A percentile compares a stretch with the other conserved stretches of the same genome.
Evolutionary conservation across 1,140 invertebrate species (phyloP).

Genomic region (Brachionus plicatilis): DNA sequence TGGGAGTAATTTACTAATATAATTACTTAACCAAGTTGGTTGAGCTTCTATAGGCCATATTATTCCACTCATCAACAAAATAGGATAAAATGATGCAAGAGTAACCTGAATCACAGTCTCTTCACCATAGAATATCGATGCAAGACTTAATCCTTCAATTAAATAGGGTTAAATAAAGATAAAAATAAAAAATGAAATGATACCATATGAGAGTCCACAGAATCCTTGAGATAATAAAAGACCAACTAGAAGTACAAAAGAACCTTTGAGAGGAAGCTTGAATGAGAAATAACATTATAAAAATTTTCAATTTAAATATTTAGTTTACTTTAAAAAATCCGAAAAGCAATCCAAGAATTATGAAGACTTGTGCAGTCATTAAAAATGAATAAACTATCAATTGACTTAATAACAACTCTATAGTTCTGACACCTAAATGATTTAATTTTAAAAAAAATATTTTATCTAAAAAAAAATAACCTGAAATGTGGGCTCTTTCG

Average conservation of each 20-base stretch:
- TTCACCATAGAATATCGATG: slow-evolving; percentile 22
- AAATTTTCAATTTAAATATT: not conserved
- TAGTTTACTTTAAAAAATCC: slow-evolving; percentile 3
- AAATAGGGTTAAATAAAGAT: not conserved
- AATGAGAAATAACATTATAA: not conserved
- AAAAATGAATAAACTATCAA: slow-evolving; percentile 19
- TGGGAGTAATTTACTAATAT: not conserved
- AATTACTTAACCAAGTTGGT: slow-evolving; percentile 8
- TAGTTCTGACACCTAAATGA: not conserved
- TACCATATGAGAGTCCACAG: slow-evolving; percentile 36
- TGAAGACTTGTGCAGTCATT: slow-evolving; percentile 26
- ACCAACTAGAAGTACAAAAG: not conserved
- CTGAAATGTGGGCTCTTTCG: slow-evolving; percentile 46
- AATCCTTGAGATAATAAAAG: slow-evolving; percentile 31
- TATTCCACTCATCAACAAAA: slow-evolving; percentile 36
- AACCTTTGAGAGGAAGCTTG: slow-evolving; percentile 20
- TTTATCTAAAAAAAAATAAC: not conserved
- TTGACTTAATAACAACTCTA: slow-evolving; percentile 3
- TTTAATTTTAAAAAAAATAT: not conserved
- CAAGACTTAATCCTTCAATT: not conserved
- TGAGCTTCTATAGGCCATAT: slow-evolving; percentile 39
- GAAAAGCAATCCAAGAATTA: not conserved
- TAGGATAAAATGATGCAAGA: slow-evolving; percentile 16
- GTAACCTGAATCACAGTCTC: slow-evolving; percentile 37
- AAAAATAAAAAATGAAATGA: not conserved